Evolutionary conservation across 2,113 vertebrate species (phyloP).

Genomic region (Nyctereutes procyonoides): DNA sequence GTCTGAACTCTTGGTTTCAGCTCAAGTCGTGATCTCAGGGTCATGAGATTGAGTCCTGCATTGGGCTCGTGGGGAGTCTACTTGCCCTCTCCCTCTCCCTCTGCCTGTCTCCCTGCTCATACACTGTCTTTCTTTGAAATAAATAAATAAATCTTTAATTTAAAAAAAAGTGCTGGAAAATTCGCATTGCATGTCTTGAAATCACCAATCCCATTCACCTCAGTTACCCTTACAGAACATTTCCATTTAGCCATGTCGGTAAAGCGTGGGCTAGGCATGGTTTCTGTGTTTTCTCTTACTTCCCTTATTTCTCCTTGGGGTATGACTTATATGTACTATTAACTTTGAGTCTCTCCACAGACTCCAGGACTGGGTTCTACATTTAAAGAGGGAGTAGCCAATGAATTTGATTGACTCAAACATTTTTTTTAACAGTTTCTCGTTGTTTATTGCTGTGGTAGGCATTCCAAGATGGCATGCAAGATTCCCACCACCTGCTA

Average conservation of each 20-base stretch:
- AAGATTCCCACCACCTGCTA: not conserved
- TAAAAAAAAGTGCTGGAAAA: not conserved
- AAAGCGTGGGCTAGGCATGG: not conserved
- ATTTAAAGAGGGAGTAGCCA: not conserved
- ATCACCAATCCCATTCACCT: not conserved
- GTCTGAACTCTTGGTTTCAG: not conserved
- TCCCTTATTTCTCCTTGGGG: not conserved
- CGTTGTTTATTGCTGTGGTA: not conserved
- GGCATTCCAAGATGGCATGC: not conserved
- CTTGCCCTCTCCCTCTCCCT: not conserved
- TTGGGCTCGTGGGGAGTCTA: not conserved
- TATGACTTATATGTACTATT: conserved; percentile 7
- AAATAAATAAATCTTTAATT: too few species aligned
- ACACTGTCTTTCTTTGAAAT: too few species aligned
- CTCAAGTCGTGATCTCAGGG: not conserved
- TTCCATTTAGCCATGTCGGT: not conserved
- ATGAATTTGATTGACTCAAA: not conserved
- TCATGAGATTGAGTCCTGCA: not conserved
- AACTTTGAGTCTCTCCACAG: not conserved
- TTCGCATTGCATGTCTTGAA: conserved; percentile 4
- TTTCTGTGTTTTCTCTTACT: not conserved
- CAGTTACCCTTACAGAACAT: not conserved
- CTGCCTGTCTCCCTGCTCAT: too few species aligned
- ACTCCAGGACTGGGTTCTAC: not conserved
- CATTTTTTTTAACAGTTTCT: not conserved